These are phyloP conservation scores for Tachina lurida DNA, from an alignment of 2,888 invertebrate genomes.

Conservation along the genomic window DNA sequence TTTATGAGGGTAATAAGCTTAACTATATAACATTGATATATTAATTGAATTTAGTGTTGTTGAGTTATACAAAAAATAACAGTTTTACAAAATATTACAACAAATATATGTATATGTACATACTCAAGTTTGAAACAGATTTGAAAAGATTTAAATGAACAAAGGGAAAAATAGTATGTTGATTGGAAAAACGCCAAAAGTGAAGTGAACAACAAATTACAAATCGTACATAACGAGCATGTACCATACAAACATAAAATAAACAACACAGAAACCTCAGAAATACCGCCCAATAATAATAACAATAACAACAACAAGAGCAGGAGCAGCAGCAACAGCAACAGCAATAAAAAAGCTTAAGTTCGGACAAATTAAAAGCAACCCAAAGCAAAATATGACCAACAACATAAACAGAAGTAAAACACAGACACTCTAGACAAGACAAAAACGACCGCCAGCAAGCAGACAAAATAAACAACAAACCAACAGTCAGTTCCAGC, in stretches of 20 bases:
- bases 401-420: constrained; percentile 40
- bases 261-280: constrained; percentile 50
- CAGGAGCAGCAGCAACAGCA: constrained; percentile 43
- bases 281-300: constrained; percentile 69
- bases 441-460: constrained; percentile 55
- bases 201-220: constrained; percentile 31
- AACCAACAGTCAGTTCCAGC: constrained; percentile 45
- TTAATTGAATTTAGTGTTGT: too few relatives aligned
- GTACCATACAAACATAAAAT: constrained; percentile 14
- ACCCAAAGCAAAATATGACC: neutral
- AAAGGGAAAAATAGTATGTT: neutral
- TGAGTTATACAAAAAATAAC: too few relatives aligned
- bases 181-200: neutral
- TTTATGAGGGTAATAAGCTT: too few relatives aligned
- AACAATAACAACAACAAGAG: constrained; percentile 26
- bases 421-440: constrained; percentile 49
- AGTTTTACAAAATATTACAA: too few relatives aligned
- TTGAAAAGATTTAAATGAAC: neutral
- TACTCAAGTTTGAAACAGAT: neutral
- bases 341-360: constrained; percentile 16
- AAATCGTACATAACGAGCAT: constrained; percentile 12
- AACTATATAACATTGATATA: too few relatives aligned
- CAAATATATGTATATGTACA: too few relatives aligned
- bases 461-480: constrained; percentile 49
- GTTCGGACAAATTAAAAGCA: neutral